A percentile compares a stretch with the other conserved stretches of the same genome.
These are phyloP conservation scores for Bradypus variegatus DNA, from an alignment of 2,797 vertebrate genomes.

Conservation along the genomic window DNA sequence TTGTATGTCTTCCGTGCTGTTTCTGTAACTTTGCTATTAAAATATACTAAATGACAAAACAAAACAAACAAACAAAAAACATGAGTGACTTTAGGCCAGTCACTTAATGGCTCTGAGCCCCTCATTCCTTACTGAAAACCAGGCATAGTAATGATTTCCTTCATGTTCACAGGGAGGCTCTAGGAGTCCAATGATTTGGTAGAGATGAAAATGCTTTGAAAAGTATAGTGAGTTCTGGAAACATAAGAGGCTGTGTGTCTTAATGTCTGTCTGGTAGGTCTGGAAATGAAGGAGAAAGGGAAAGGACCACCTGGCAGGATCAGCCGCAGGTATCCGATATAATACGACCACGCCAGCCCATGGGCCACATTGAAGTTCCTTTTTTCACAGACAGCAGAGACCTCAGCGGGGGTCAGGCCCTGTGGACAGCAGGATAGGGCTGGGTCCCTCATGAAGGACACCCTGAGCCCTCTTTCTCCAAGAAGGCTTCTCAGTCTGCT, in stretches of 20 bases:
- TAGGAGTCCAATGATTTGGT: constrained; percentile 11
- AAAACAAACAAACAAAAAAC: not conserved
- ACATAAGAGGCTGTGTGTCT: not conserved
- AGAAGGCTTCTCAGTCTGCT: not conserved
- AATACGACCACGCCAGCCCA: constrained; percentile 91
- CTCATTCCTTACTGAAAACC: not conserved
- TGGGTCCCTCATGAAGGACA: not conserved
- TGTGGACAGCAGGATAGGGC: constrained; percentile 50
- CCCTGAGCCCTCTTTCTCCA: not conserved
- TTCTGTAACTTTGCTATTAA: no score
- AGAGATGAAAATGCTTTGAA: constrained; percentile 18
- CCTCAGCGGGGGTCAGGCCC: constrained; percentile 76
- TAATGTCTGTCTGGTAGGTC: not conserved
- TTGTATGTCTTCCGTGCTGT: no score
- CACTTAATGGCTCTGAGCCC: not conserved
- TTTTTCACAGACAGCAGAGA: constrained; percentile 82
- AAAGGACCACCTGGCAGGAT: constrained; percentile 82
- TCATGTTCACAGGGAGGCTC: not conserved
- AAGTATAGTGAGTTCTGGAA: not conserved
- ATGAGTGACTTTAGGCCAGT: not conserved
- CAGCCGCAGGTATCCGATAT: constrained; percentile 84
- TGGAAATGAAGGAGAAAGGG: not conserved
- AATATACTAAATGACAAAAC: no score
- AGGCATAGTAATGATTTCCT: not conserved
- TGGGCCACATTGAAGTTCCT: constrained; percentile 85